Evolutionary conservation across 1,140 invertebrate genomes (phyloP), one percentile per base, ranked within the genome.

Genomic region (Neodiprion fabricii): DNA sequence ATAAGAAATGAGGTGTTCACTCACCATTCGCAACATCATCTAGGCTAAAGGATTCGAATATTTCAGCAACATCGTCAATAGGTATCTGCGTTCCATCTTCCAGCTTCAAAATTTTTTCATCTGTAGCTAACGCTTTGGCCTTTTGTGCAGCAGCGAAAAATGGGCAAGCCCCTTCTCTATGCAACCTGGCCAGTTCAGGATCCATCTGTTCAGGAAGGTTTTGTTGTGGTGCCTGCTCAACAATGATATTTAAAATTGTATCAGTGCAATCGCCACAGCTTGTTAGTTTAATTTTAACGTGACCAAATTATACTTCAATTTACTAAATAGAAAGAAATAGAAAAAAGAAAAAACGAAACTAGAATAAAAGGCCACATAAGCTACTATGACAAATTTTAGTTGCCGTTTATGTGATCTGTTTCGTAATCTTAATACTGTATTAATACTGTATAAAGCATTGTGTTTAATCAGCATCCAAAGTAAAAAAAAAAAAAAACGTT

Each of bases 31-130:
- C 82, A 48, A 87, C 83, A 79, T 90, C 89, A 50, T 89, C 88
- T 17, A 90, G 86, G 74, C 85, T 89, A 76, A 90, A 89, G 21
- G 89, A 87, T 79, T 90, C 89, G 65, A 91, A 86, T 67, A 90
- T 89, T 80, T 91, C 89, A 66, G 90, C 89, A 67, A 90, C 89
- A 75, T 91, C 89, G 70, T 91, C 90, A 23, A 90, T 84, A 69
- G 88, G 85, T 79, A 89, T 86, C 75, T 88, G 85, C 2, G 87
- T 86, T 49, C 85, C 84, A 75, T 89, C 88, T 70, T 88, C 86
- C 21, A 89, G 76, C 79, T 86, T 87, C 40, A 85, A 74, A 71
- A 86, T 80, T 75, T 85, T 83, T 68, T 87, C 86, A 9, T 87
- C 83, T n/a, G 82, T 75, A 47, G 84, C 81, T 40, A 86, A 81